Evolutionary conservation across 2,888 invertebrate species (phyloP), one percentile per base, ranked within the genome.

Genomic region (Drosophila demipolita): DNA sequence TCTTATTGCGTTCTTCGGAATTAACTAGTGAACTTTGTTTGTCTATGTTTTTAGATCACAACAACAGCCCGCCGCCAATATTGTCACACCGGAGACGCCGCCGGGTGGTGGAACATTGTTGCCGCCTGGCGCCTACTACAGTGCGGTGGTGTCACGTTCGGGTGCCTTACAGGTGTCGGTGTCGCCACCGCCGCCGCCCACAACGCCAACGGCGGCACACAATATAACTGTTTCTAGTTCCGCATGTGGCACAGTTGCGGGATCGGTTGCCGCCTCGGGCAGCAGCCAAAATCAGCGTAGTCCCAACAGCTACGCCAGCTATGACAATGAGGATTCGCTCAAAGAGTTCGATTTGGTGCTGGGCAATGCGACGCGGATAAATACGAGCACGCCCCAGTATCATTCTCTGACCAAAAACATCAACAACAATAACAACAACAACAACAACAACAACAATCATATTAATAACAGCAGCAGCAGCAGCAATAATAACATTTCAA

Each of bases 281-380:
- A 60, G 75, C 53, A 60, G 75, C 53, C 66, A 66, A 33, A 91
- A 85, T 72, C 66, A 89, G 78, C 92, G 91, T 52, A 93, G 93
- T 71, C 93, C 93, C 70, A 92, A 85, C 59, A 92, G 92, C 50
- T 92, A 90, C 66, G 89, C 91, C 48, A 94, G 93, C 80, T 93
- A 93, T 66, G 93, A 94, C 45, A 94, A 93, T 72, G 87, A 85
- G 55, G 92, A 93, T 69, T 91, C 94, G 26, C 92, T 94, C 40
- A 94, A 94, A 76, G 93, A 93, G 76, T 91, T 92, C 54, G 92
- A 93, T 66, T 65, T 92, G 68, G 82, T 82, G 23, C 80, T 72
- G 58, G 77, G 71, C 55, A 79, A 11, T 6, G 62, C 23, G 17
- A 15, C 73, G 1, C 75, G 88, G 15, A 71, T 90, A 57, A 80